These are phyloP conservation scores for Argyrosomus japonicus DNA, from an alignment of 2,113 vertebrate genomes.

Conservation along the genomic window DNA sequence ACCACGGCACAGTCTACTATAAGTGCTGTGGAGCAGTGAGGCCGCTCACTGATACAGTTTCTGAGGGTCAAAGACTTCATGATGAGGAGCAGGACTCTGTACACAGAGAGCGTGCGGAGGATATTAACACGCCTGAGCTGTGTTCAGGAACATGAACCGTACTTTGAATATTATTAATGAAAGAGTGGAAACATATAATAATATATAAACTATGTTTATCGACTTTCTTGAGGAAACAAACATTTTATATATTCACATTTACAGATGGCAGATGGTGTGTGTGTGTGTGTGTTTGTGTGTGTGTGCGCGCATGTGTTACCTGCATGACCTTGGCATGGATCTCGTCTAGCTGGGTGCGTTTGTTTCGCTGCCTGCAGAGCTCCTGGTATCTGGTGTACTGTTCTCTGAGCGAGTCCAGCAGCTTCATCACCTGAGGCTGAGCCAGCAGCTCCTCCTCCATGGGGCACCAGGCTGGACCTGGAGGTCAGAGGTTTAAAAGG, in stretches of 20 bases:
- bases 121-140: neutral
- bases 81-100: neutral
- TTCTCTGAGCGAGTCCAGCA: conserved; percentile 94
- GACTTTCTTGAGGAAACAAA: no score
- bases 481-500: conserved; percentile 15
- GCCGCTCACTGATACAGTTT: conserved; percentile 8
- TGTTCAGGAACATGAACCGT: neutral
- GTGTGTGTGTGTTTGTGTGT: neutral
- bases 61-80: neutral
- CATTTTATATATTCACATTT: no score
- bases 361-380: conserved; percentile 94
- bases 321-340: conserved; percentile 99
- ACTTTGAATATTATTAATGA: no score
- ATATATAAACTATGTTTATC: no score
- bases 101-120: neutral
- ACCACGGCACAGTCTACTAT: neutral
- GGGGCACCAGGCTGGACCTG: conserved; percentile 92
- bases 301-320: conserved; percentile 78
- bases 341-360: conserved; percentile 96
- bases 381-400: conserved; percentile 98
- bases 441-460: conserved; percentile 98
- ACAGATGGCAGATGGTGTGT: no score
- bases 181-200: no score
- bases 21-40: neutral
- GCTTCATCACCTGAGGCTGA: conserved; percentile 98